phyloP scores from a whole-genome alignment of 2,113 vertebrate genomes.

The Heterotilapia buettikoferi region DNA sequence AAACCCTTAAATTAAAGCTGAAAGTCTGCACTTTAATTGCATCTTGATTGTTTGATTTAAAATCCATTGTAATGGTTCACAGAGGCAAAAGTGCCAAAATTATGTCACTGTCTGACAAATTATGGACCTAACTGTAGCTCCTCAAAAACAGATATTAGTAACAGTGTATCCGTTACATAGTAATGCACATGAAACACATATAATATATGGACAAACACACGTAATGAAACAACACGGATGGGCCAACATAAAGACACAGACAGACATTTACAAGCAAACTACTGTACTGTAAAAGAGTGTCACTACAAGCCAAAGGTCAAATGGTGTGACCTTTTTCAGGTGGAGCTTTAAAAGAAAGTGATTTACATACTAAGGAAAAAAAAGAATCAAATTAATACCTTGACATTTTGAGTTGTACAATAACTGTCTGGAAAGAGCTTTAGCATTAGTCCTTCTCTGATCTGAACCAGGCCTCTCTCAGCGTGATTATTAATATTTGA shows the following conservation, averaged over 20 bases:
- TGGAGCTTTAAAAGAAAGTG: conserved; percentile 13
- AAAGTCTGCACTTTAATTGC: background rate
- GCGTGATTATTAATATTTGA: background rate
- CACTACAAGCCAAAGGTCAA: conserved; percentile 35
- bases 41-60: background rate
- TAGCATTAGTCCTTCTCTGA: background rate
- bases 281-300: conserved; percentile 49
- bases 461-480: background rate
- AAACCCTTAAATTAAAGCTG: background rate
- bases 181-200: background rate
- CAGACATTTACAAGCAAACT: conserved; percentile 35
- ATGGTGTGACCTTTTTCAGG: conserved; percentile 23
- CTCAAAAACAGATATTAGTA: background rate
- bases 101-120: background rate
- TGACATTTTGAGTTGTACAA: conserved; percentile 56
- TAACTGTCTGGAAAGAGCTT: background rate
- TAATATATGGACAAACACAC: background rate
- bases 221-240: background rate
- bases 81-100: background rate
- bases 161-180: background rate
- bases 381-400: conserved; percentile 16
- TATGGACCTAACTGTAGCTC: background rate
- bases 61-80: background rate
- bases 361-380: background rate
- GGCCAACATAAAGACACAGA: conserved; percentile 20